Evolutionary conservation across 2,113 vertebrate species (phyloP).

Genomic region (Archocentrus centrarchus): DNA sequence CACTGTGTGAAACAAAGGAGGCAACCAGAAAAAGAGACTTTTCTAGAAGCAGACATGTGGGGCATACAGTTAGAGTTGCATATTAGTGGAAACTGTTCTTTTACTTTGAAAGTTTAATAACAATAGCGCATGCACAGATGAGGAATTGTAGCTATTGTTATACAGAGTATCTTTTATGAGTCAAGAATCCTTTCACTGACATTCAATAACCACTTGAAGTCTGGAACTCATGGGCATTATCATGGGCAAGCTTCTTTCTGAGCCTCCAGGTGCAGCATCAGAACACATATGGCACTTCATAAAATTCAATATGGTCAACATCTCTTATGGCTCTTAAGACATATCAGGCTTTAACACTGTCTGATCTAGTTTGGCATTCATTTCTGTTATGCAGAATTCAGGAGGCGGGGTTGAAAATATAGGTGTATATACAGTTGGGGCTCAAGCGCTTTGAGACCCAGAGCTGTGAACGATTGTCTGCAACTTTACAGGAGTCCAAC

Average conservation of each 20-base stretch:
- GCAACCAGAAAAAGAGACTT: background rate
- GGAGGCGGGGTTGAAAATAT: background rate
- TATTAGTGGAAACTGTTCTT: background rate
- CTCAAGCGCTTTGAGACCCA: background rate
- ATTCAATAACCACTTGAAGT: background rate
- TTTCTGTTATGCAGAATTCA: background rate
- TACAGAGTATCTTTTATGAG: background rate
- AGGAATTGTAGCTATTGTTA: background rate
- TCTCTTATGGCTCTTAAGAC: background rate
- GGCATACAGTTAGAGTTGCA: background rate
- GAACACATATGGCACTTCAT: background rate
- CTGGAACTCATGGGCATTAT: background rate
- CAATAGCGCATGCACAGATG: background rate
- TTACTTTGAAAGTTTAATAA: background rate
- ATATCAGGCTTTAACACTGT: background rate
- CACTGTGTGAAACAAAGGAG: background rate
- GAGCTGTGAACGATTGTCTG: background rate
- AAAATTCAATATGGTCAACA: background rate
- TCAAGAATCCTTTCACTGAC: background rate
- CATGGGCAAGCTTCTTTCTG: background rate
- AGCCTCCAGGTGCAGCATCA: background rate
- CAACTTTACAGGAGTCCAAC: too few species aligned
- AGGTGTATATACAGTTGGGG: background rate
- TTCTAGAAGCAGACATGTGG: background rate
- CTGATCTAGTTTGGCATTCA: background rate